These are phyloP conservation scores for Nesidiocoris tenuis DNA, from an alignment of 2,888 invertebrate species.

Conservation along the genomic window DNA sequence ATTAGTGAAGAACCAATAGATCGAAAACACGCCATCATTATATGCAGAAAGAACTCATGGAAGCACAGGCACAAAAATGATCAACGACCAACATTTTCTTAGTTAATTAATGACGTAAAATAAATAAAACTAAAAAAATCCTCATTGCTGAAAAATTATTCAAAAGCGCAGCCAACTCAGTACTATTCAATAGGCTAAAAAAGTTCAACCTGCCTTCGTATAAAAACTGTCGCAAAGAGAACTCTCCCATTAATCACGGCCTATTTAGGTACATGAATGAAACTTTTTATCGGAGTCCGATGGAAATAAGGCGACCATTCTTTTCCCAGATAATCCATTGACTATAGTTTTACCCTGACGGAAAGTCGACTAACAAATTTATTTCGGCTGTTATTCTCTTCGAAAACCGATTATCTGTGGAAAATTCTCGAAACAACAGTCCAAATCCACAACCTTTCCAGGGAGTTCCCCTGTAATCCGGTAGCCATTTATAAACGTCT, in stretches of 20 bases:
- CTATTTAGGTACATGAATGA: too few relatives aligned
- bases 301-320: not conserved
- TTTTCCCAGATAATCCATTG: not conserved
- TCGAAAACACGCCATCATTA: too few relatives aligned
- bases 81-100: too few relatives aligned
- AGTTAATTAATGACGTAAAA: not conserved
- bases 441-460: not conserved
- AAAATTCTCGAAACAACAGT: constrained; percentile 4
- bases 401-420: constrained; percentile 2
- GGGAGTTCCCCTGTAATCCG: constrained; percentile 22
- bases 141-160: not conserved
- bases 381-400: not conserved
- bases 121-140: not conserved
- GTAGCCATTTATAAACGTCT: constrained; percentile 33
- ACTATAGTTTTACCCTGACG: not conserved
- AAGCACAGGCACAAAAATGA: too few relatives aligned
- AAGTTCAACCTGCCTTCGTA: too few relatives aligned
- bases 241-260: too few relatives aligned
- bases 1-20: too few relatives aligned
- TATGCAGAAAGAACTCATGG: too few relatives aligned
- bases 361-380: not conserved
- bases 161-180: not conserved
- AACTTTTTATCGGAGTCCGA: not conserved
- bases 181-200: too few relatives aligned
- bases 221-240: too few relatives aligned